Percentiles rank a stretch among this genome's conserved stretches.
Conservation (phyloP, 2,113 vertebrate genomes). For the Embiotoca jacksoni region DNA sequence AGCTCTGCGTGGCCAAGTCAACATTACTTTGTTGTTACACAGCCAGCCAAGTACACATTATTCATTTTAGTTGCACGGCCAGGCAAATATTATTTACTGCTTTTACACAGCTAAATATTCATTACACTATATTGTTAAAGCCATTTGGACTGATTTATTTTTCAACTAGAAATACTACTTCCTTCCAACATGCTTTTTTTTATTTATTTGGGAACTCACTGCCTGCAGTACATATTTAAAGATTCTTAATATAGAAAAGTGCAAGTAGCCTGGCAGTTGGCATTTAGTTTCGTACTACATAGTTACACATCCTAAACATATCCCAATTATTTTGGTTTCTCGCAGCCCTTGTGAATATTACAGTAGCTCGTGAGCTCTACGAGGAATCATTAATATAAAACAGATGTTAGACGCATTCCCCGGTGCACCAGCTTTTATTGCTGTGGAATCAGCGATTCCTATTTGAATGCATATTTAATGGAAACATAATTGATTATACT, state of each 20-base stretch:
- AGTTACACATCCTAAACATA: conserved; percentile 64
- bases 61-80: conserved; percentile 49
- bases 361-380: conserved; percentile 63
- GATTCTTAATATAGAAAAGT: conserved; percentile 31
- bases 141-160: conserved; percentile 29
- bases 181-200: neutral
- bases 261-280: conserved; percentile 10
- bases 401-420: conserved; percentile 78
- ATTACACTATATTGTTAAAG: conserved; percentile 50
- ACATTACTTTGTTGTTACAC: conserved; percentile 47
- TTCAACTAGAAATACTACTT: neutral
- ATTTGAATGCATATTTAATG: conserved; percentile 70
- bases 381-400: conserved; percentile 74
- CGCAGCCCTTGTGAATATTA: conserved; percentile 70
- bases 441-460: conserved; percentile 51
- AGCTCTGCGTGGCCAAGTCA: conserved; percentile 20
- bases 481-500: conserved; percentile 29
- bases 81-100: conserved; percentile 57
- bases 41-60: conserved; percentile 55
- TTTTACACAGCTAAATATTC: conserved; percentile 53
- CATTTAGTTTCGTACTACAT: conserved; percentile 35
- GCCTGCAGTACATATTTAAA: conserved; percentile 20
- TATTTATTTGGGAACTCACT: conserved; percentile 10
- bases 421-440: conserved; percentile 44
- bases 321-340: conserved; percentile 60